phyloP scores from a whole-genome alignment of 2,113 vertebrate species.

The Ptilorrhoa leucosticta region DNA sequence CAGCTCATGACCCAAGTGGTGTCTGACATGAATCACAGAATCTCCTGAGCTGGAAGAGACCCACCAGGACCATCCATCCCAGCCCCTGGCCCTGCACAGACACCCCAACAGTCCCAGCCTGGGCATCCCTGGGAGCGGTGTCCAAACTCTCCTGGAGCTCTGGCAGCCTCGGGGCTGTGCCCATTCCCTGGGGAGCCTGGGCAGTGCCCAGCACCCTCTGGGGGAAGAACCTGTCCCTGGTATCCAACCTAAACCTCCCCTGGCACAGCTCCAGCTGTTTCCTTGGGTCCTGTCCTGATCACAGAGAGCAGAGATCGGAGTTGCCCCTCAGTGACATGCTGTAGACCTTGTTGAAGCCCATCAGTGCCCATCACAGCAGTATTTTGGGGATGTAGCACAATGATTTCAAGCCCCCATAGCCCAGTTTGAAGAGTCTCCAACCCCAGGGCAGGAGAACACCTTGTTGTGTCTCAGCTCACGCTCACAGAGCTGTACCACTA shows the following conservation, averaged over 20 bases:
- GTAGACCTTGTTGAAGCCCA: background rate
- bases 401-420: background rate
- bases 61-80: accelerated
- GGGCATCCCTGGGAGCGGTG: background rate
- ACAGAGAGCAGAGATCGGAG: too few species aligned
- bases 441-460: background rate
- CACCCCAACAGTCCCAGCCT: background rate
- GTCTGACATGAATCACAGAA: background rate
- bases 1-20: background rate
- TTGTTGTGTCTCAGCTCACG: background rate
- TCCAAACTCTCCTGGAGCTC: background rate
- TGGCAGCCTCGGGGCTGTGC: background rate
- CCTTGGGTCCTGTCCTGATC: background rate
- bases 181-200: background rate
- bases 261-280: accelerated
- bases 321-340: background rate
- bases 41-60: accelerated
- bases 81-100: accelerated
- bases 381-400: background rate
- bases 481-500: background rate
- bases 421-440: background rate
- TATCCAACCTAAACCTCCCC: accelerated
- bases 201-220: background rate
- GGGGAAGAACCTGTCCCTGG: background rate
- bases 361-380: background rate